Evolutionary conservation across 2,888 invertebrate genomes (phyloP).

Genomic region (Drosophila ezoana): DNA sequence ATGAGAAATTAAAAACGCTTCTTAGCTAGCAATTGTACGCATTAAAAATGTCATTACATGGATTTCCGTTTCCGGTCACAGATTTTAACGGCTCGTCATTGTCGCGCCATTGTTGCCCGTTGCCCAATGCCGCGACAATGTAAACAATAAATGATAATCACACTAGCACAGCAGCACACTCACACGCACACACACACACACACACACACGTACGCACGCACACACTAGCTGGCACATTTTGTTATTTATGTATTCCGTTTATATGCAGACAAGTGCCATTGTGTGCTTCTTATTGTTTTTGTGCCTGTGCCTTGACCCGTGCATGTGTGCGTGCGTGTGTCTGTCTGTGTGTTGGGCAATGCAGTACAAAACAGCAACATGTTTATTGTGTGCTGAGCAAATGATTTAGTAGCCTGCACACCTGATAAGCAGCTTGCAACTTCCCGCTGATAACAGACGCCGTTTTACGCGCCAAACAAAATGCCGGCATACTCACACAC

Average conservation of each 20-base stretch:
- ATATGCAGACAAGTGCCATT: conserved; percentile 22
- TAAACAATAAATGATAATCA: conserved; percentile 41
- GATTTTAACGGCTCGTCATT: conserved; percentile 54
- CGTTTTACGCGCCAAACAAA: conserved; percentile 57
- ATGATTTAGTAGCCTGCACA: conserved; percentile 39
- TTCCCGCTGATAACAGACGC: conserved; percentile 35
- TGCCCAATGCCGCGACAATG: conserved; percentile 33
- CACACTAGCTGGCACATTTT: conserved; percentile 4
- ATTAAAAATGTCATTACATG: conserved; percentile 58
- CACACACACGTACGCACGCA: conserved; percentile 4
- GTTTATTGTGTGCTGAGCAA: conserved; percentile 22
- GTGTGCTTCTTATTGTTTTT: conserved; percentile 2
- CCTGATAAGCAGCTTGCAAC: conserved; percentile 49
- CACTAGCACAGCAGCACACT: conserved; percentile 6
- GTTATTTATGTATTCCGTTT: conserved; percentile 29
- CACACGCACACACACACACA: conserved; percentile 4
- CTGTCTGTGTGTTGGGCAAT: conserved; percentile 2
- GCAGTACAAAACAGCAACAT: conserved; percentile 10
- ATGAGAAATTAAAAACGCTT: conserved; percentile 49
- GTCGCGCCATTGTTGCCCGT: conserved; percentile 44
- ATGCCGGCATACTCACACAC: conserved; percentile 38
- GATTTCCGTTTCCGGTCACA: conserved; percentile 70
- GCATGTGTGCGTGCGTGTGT: conserved; percentile 11
- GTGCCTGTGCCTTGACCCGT: not conserved
- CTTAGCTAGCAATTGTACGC: conserved; percentile 33